Evolutionary conservation across 2,888 invertebrate genomes (phyloP).

Genomic region (Drosophila cognata): DNA sequence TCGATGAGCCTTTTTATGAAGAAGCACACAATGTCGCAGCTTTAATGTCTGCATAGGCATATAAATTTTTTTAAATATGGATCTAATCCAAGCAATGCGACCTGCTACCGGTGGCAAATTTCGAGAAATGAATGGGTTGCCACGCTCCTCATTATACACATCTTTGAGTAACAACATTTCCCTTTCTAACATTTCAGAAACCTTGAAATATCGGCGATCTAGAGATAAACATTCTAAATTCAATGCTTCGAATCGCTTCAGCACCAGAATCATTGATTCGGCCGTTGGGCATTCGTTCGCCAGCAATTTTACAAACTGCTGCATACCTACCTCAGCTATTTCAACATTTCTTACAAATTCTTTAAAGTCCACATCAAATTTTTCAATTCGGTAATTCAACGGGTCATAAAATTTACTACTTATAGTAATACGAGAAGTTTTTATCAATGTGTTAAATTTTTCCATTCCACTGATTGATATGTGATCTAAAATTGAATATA

Average conservation of each 20-base stretch:
- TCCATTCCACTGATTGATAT: slow-evolving; percentile 93
- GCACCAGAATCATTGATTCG: slow-evolving; percentile 86
- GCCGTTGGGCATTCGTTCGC: slow-evolving; percentile 85
- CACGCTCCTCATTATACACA: slow-evolving; percentile 91
- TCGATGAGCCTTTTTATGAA: slow-evolving; percentile 89
- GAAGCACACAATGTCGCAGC: slow-evolving; percentile 85
- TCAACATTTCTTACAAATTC: slow-evolving; percentile 89
- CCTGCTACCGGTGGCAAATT: slow-evolving; percentile 93
- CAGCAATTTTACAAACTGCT: slow-evolving; percentile 89
- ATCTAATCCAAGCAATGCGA: slow-evolving; percentile 93
- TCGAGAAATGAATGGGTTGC: slow-evolving; percentile 89
- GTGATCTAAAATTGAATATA: slow-evolving; percentile 90
- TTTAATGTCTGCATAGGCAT: slow-evolving; percentile 88
- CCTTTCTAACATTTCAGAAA: slow-evolving; percentile 88
- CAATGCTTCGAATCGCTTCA: slow-evolving; percentile 89
- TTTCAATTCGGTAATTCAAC: slow-evolving; percentile 90
- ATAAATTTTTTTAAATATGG: slow-evolving; percentile 90
- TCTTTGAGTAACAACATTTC: slow-evolving; percentile 91
- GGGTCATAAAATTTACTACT: slow-evolving; percentile 91
- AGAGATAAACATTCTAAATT: slow-evolving; percentile 90
- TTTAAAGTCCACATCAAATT: slow-evolving; percentile 92
- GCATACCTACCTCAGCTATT: slow-evolving; percentile 90
- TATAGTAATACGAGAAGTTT: slow-evolving; percentile 88
- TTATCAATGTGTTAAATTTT: slow-evolving; percentile 89
- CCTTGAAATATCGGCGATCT: slow-evolving; percentile 90